These are phyloP conservation scores for Brachionus koreanus DNA, from an alignment of 1,140 invertebrate species.

Conservation along the genomic window DNA sequence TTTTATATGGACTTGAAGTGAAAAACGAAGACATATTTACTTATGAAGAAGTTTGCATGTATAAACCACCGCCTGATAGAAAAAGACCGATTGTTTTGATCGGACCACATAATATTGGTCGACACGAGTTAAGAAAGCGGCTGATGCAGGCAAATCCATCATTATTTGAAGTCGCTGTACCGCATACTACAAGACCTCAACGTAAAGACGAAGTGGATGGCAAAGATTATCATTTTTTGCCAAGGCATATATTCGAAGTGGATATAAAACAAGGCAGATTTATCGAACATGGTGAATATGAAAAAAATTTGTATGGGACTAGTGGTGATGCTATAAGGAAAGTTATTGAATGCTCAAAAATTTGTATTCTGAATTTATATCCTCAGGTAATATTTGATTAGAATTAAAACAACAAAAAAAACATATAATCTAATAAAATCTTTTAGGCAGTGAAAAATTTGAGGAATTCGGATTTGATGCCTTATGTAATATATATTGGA, in stretches of 20 bases:
- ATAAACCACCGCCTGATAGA: not conserved
- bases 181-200: slow-evolving; percentile 68
- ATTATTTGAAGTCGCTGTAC: slow-evolving; percentile 88
- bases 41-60: slow-evolving; percentile 38
- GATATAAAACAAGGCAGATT: slow-evolving; percentile 88
- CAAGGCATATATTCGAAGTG: slow-evolving; percentile 83
- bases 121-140: slow-evolving; percentile 85
- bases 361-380: slow-evolving; percentile 91
- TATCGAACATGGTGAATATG: slow-evolving; percentile 93
- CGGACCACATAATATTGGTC: slow-evolving; percentile 90
- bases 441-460: slow-evolving; percentile 75
- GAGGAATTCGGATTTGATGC: slow-evolving; percentile 84
- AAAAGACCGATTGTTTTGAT: slow-evolving; percentile 87
- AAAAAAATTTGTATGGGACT: slow-evolving; percentile 94
- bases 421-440: not conserved
- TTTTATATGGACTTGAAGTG: not conserved
- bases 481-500: slow-evolving; percentile 92
- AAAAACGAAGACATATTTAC: slow-evolving; percentile 31
- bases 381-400: slow-evolving; percentile 60
- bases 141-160: slow-evolving; percentile 87
- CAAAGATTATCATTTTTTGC: slow-evolving; percentile 95
- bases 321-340: slow-evolving; percentile 86
- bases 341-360: slow-evolving; percentile 86
- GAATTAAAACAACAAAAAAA: not conserved
- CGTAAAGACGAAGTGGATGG: slow-evolving; percentile 87